Evolutionary conservation across 2,797 vertebrate species (phyloP), one percentile per base, ranked within the genome.

Genomic region (Galagoides demidoff): DNA sequence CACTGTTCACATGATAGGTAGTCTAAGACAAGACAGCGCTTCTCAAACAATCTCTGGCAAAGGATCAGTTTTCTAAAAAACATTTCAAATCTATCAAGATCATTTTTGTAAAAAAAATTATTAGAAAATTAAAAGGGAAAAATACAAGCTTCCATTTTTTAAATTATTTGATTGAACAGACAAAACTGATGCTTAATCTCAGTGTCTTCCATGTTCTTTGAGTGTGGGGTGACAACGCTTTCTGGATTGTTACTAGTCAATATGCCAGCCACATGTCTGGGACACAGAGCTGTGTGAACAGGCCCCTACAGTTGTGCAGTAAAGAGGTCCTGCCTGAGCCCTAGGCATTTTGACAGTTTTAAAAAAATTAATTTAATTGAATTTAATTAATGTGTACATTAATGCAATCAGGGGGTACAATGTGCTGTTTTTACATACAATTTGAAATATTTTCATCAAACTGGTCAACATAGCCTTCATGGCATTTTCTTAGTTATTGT

Each of bases 101-200:
- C 0, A 27, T 1, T 76, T 94, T 57, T 63, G 31, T 64, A 64
- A 59, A 81, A 57, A 94, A n/a, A 73, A 55, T 37, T 64, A 61
- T 43, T 92, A 85, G 34, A 91, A 89, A 66, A 89, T 66, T 73
- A 20, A 92, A 83, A 43, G 70, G 93, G 86, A 95, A 87, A 89
- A 83, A 92, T 49, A 27, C 3, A 83, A 87, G 43, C 2, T 8
- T 4, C 4, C 27, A 14, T 59, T 79, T 61, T 8, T 14, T 8
- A 7, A 37, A 17, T 57, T 20, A 70, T 45, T 16, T 90, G n/a
- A 81, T 85, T 81, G 31, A 70, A 78, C 0, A 71, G 55, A 82
- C 8, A 82, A 77, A 68, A 55, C 70, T 20, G 78, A 84, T 49
- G 59, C 37, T 73, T 84, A 13, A 16, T 63, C 34, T 89, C 27